These are phyloP conservation scores for Panurus biarmicus DNA, from an alignment of 2,113 vertebrate genomes.

Conservation along the genomic window DNA sequence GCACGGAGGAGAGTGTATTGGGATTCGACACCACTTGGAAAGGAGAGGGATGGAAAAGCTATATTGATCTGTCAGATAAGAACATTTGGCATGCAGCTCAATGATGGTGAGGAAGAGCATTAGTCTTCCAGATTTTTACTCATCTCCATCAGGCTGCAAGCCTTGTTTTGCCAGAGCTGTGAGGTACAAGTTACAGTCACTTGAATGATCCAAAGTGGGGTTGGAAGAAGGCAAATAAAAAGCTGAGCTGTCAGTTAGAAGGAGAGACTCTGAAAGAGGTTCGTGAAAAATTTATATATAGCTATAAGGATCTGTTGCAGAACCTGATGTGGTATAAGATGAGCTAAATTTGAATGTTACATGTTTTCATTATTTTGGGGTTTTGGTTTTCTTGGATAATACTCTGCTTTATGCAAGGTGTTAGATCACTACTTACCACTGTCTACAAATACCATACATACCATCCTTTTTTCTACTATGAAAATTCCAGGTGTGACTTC, in stretches of 20 bases:
- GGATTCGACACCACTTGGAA: background rate
- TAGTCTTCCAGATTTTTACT: constrained; percentile 14
- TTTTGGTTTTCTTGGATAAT: background rate
- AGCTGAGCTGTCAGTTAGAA: background rate
- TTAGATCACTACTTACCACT: background rate
- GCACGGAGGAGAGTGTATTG: accelerated
- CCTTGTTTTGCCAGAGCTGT: background rate
- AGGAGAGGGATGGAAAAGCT: background rate
- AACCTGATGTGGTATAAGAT: background rate
- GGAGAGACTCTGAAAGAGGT: background rate
- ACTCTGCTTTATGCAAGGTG: background rate
- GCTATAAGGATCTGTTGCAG: background rate
- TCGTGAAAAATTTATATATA: background rate
- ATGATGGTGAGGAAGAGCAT: background rate
- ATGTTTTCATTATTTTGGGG: background rate
- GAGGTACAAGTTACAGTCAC: background rate
- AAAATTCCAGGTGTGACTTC: background rate
- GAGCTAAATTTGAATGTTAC: background rate
- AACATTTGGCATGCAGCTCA: background rate
- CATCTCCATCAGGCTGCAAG: background rate
- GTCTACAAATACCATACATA: background rate
- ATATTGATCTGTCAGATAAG: background rate
- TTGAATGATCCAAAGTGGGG: background rate
- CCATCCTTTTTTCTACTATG: background rate
- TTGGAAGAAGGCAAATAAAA: background rate